These are phyloP conservation scores for Montifringilla adamsi DNA, from an alignment of 2,113 vertebrate species.

Conservation along the genomic window DNA sequence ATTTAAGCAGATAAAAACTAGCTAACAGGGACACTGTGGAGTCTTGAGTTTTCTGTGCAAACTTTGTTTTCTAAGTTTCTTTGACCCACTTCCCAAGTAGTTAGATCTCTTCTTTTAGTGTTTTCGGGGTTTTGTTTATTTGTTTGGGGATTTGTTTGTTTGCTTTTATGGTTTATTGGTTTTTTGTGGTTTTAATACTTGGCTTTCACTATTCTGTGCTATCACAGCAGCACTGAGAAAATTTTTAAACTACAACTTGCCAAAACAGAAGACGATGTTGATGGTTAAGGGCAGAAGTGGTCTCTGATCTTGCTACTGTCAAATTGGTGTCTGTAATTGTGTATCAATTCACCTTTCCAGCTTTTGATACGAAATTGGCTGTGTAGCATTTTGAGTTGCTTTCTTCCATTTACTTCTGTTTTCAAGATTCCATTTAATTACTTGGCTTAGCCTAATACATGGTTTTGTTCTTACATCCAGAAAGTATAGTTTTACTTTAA, in stretches of 20 bases:
- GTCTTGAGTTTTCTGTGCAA: not conserved
- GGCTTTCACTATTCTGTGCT: not conserved
- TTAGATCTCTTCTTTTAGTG: not conserved
- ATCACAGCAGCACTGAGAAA: not conserved
- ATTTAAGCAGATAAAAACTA: not conserved
- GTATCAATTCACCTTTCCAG: slow-evolving; percentile 51
- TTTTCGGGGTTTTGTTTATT: not conserved
- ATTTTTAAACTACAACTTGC: not conserved
- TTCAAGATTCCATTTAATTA: slow-evolving; percentile 73
- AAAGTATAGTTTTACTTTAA: slow-evolving; percentile 68
- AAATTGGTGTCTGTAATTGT: slow-evolving; percentile 47
- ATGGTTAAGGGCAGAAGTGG: not conserved
- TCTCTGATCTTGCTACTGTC: slow-evolving; percentile 43
- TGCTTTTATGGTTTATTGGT: accelerated
- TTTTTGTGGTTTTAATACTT: not conserved
- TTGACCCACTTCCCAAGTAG: not conserved
- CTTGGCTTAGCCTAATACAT: slow-evolving; percentile 66
- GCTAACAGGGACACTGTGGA: not conserved
- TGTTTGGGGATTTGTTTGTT: not conserved
- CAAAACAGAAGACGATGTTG: not conserved
- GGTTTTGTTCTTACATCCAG: slow-evolving; percentile 70
- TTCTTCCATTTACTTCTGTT: slow-evolving; percentile 62
- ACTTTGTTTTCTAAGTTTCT: not conserved
- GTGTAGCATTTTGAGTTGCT: slow-evolving; percentile 38
- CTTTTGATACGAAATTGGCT: slow-evolving; percentile 39